Conservation (phyloP, 2,888 invertebrate genomes). For the Drosophila anomelani region DNA sequence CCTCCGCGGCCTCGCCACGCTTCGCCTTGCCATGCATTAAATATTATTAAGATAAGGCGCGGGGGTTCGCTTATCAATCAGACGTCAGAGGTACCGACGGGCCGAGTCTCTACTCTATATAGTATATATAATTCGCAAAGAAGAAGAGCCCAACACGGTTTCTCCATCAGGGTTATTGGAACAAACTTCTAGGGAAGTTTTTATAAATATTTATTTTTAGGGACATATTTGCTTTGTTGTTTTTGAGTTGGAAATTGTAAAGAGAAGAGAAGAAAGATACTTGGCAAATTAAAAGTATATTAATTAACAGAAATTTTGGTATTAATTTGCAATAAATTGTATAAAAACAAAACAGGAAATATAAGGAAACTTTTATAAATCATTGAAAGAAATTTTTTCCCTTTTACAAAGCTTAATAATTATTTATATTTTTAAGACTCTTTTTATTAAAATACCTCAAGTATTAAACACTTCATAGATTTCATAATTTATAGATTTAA, state of each 20-base stretch:
- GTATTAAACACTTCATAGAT: too few relatives aligned
- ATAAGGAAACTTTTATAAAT: too few relatives aligned
- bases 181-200: conserved; percentile 20
- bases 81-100: conserved; percentile 63
- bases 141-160: conserved; percentile 60
- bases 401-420: too few relatives aligned
- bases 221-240: not conserved
- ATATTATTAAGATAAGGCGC: conserved; percentile 76
- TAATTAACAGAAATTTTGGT: not conserved
- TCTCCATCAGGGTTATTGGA: conserved; percentile 75
- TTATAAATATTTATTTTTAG: conserved; percentile 26
- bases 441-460: too few relatives aligned
- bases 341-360: not conserved
- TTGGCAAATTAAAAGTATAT: not conserved
- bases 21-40: conserved; percentile 66
- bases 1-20: conserved; percentile 37
- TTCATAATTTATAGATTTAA: too few relatives aligned
- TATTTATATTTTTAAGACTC: too few relatives aligned
- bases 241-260: not conserved
- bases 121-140: conserved; percentile 57
- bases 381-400: too few relatives aligned
- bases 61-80: conserved; percentile 73
- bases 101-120: not conserved
- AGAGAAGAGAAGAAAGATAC: not conserved
- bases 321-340: too few relatives aligned